Conservation (phyloP, 1,140 invertebrate genomes). For the Branchinecta lynchi region DNA sequence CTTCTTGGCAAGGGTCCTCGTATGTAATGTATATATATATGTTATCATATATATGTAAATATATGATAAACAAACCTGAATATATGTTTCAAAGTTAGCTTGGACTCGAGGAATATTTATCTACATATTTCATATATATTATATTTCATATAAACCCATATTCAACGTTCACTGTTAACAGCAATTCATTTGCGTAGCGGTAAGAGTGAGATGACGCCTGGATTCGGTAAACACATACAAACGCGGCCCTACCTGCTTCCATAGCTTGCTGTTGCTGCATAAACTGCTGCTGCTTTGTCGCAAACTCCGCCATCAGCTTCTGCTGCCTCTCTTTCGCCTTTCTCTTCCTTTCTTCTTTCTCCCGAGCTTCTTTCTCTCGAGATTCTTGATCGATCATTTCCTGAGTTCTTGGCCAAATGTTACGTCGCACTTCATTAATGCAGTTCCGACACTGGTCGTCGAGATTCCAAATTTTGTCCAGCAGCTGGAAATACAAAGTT, state of each 20-base stretch:
- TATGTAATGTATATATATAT: no score
- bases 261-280: constrained; percentile 54
- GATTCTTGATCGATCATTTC: constrained; percentile 58
- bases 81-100: no score
- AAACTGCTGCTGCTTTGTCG: constrained; percentile 74
- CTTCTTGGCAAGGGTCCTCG: no score
- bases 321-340: constrained; percentile 74
- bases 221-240: no score
- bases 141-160: no score
- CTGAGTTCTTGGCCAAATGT: constrained; percentile 33
- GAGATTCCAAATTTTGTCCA: constrained; percentile 29
- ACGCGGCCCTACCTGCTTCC: constrained; percentile 38
- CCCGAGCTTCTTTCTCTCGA: constrained; percentile 48
- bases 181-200: no score
- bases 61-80: no score
- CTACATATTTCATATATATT: no score
- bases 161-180: no score
- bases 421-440: constrained; percentile 39
- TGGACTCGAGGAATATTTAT: no score
- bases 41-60: no score
- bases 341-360: constrained; percentile 60
- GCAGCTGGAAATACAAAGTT: not conserved
- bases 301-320: constrained; percentile 83
- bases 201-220: no score
- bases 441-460: constrained; percentile 20